Conservation (phyloP, 2,797 vertebrate species). For the Austrolebias charrua region DNA sequence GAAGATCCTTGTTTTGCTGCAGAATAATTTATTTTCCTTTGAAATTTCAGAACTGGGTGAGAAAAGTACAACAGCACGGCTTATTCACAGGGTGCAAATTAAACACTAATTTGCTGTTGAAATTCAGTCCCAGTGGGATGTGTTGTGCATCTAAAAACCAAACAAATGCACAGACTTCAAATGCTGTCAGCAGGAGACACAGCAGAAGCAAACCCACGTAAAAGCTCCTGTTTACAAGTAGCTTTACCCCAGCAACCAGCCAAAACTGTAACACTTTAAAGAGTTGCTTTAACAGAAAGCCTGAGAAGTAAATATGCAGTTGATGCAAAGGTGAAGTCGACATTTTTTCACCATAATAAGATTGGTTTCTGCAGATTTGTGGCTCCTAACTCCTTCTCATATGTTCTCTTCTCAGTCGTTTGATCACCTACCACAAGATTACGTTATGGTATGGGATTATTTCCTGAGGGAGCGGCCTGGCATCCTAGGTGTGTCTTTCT, state of each 20-base stretch:
- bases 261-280: conserved; percentile 62
- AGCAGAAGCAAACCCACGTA: conserved; percentile 41
- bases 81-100: conserved; percentile 65
- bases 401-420: conserved; percentile 73
- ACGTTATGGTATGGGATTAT: conserved; percentile 75
- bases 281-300: conserved; percentile 44
- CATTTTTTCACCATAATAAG: conserved; percentile 73
- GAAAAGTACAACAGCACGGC: conserved; percentile 42
- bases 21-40: conserved; percentile 52
- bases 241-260: conserved; percentile 36
- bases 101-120: conserved; percentile 65
- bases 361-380: conserved; percentile 80
- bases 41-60: conserved; percentile 47
- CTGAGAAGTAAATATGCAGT: conserved; percentile 51
- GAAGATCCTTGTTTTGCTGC: conserved; percentile 51
- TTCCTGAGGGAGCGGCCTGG: conserved; percentile 67
- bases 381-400: conserved; percentile 72
- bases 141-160: conserved; percentile 33
- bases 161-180: conserved; percentile 43
- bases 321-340: conserved; percentile 53
- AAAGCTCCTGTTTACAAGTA: conserved; percentile 45
- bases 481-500: conserved; percentile 79
- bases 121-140: conserved; percentile 45
- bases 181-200: conserved; percentile 56
- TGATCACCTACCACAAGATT: conserved; percentile 83